A percentile compares a stretch with the other conserved stretches of the same genome.
These are phyloP conservation scores for Isichthys henryi DNA, from an alignment of 2,113 vertebrate genomes.

Conservation along the genomic window DNA sequence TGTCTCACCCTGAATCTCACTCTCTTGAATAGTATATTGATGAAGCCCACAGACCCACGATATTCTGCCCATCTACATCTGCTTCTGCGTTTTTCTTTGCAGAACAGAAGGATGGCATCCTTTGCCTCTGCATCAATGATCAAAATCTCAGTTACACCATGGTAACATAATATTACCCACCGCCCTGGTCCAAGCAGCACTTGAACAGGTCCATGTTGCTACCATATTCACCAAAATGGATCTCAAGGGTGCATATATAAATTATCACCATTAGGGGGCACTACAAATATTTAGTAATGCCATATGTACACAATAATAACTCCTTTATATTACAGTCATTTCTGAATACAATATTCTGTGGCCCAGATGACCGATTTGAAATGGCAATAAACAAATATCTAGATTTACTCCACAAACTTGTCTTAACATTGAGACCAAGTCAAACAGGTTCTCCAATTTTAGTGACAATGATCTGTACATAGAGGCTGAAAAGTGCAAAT, in stretches of 20 bases:
- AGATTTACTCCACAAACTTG: neutral
- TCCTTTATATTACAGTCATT: neutral
- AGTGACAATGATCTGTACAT: neutral
- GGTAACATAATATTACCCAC: neutral
- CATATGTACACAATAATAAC: neutral
- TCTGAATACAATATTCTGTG: neutral
- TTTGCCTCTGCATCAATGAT: neutral
- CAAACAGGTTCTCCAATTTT: neutral
- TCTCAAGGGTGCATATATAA: neutral
- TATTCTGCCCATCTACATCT: neutral
- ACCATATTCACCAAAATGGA: neutral
- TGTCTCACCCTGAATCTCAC: neutral
- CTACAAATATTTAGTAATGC: neutral
- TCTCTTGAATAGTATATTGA: neutral
- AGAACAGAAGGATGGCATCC: neutral
- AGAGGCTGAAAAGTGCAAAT: neutral
- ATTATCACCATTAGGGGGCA: neutral
- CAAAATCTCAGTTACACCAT: neutral
- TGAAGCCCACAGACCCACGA: neutral
- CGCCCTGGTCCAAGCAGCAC: neutral
- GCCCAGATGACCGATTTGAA: neutral
- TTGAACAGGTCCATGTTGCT: neutral
- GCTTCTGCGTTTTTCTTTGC: neutral
- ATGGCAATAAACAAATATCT: neutral
- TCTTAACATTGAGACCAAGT: neutral